Evolutionary conservation across 2,797 vertebrate species (phyloP).

Genomic region (Pipistrellus pipistrellus): DNA sequence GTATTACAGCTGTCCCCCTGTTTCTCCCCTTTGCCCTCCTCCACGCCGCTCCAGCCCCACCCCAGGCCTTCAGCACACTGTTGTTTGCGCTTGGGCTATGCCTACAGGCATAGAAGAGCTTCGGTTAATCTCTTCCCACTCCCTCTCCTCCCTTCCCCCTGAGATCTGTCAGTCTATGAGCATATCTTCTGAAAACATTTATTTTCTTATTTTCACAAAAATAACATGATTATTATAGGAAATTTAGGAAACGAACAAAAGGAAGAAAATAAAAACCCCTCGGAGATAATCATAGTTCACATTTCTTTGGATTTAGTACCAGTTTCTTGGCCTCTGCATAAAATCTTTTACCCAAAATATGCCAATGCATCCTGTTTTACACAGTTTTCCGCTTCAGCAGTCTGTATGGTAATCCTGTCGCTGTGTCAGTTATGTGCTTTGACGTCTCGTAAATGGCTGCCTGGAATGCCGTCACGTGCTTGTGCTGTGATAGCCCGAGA

Average conservation of each 20-base stretch:
- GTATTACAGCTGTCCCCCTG: background rate
- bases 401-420: background rate
- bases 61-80: too few relatives aligned
- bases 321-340: background rate
- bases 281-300: constrained; percentile 1
- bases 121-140: too few relatives aligned
- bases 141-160: too few relatives aligned
- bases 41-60: too few relatives aligned
- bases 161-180: too few relatives aligned
- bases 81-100: too few relatives aligned
- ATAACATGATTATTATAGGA: background rate
- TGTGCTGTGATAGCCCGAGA: background rate
- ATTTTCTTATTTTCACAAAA: constrained; percentile 19
- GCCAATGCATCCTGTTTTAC: background rate
- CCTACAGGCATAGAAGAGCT: too few relatives aligned
- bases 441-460: background rate
- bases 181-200: background rate
- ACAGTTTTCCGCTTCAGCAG: background rate
- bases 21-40: too few relatives aligned
- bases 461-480: background rate
- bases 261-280: constrained; percentile 11
- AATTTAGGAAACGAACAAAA: background rate
- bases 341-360: constrained; percentile 15
- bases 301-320: background rate
- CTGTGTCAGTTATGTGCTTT: background rate